A percentile compares a stretch with the other conserved stretches of the same genome.
Evolutionary conservation across 2,888 invertebrate genomes (phyloP).

Genomic region (Tetanocera ferruginea): DNA sequence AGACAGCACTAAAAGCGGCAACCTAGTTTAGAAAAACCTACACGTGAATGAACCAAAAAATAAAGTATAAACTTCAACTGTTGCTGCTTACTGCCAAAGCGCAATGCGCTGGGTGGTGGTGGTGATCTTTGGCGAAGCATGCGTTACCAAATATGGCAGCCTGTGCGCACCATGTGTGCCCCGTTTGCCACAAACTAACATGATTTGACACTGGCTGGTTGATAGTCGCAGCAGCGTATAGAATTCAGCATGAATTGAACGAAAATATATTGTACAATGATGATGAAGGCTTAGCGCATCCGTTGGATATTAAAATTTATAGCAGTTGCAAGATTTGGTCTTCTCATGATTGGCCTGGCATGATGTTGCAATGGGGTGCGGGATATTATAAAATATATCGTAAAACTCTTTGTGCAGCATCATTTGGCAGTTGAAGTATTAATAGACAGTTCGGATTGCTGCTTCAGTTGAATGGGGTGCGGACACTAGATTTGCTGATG

Average conservation of each 20-base stretch:
- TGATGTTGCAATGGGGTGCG: neutral
- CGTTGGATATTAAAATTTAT: slow-evolving; percentile 30
- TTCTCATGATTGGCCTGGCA: neutral
- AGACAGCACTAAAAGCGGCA: neutral
- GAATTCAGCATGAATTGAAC: neutral
- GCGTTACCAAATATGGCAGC: slow-evolving; percentile 32
- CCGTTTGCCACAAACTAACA: neutral
- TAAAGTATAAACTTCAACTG: slow-evolving; percentile 17
- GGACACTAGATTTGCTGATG: neutral
- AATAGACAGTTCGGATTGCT: neutral
- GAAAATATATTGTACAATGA: neutral
- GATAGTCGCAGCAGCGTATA: neutral
- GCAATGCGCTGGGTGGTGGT: slow-evolving; percentile 31
- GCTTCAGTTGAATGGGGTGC: slow-evolving; percentile 19
- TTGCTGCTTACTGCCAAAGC: slow-evolving; percentile 17
- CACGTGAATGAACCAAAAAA: neutral
- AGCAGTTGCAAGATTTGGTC: neutral
- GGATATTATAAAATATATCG: neutral
- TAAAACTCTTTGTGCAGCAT: neutral
- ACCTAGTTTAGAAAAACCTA: neutral
- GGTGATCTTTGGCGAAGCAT: slow-evolving; percentile 26
- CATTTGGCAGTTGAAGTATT: slow-evolving; percentile 16
- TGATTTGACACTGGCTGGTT: neutral
- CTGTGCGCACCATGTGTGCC: slow-evolving; percentile 17
- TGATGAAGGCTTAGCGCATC: slow-evolving; percentile 11